Base-by-base conservation (phyloP, 1,140 invertebrate species). In the Eriocheir sinensis region DNA sequence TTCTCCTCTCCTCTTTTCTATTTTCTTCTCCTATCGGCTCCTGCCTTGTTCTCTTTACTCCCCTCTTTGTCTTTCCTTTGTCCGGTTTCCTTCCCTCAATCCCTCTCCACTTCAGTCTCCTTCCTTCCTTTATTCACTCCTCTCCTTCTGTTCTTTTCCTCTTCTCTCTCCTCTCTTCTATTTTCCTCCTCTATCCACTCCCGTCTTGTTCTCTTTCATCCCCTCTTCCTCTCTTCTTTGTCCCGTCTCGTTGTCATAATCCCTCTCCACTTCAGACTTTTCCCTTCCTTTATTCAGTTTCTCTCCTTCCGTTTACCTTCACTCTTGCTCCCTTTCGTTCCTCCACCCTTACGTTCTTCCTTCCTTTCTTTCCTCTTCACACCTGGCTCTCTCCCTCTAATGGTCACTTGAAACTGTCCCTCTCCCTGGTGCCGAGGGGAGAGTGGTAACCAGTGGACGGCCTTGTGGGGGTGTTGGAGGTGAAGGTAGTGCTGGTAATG, bases 401-500 rank as follows among this genome's bases (percentile, higher is more conserved):
- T 72, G 60, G 60, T 72, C 60, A 72, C 60, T n/a, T 72, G 60
- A 72, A 72, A 72, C 60, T 72, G 60, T n/a, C 60, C 27, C 60
- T n/a, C 8, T 72, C 27, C 27, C 60, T 72, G 60, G 12, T 72
- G 8, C 21, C 27, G 53, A 60, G 8, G 27, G 60, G 60, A 72
- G 60, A 72, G 8, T 72, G 60, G 60, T 72, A n/a, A 72, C 60
- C 60, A 72, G 60, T n/a, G 60, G 60, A 72, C 60, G 27, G 27
- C 21, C n/a, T 4, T n/a, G 60, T 72, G 27, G 27, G 60, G 6
- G n/a, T n/a, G n/a, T n/a, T 4, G 12, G 6, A 17, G 27, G 27
- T 72, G 60, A n/a, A n/a, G 60, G 60, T 72, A n/a, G 8, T 72
- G 60, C 21, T n/a, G 27, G 27, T 72, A n/a, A 8, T 72, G 60